Percentiles rank a stretch among this genome's conserved stretches.
Evolutionary conservation across 2,797 vertebrate species (phyloP).

Genomic region (Malurus leucopterus): DNA sequence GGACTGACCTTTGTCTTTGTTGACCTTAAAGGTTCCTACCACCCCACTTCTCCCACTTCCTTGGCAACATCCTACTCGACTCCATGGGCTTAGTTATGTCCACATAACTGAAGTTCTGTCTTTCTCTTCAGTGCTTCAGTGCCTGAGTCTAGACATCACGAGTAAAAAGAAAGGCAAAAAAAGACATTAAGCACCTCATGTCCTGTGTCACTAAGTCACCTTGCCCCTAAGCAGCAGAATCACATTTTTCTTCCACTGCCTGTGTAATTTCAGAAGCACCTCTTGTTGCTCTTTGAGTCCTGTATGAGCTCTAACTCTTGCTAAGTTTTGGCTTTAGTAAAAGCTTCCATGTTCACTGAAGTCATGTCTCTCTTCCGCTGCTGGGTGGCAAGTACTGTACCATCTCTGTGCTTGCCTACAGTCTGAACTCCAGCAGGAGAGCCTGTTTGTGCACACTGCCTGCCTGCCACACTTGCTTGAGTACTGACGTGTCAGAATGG

Average conservation of each 20-base stretch:
- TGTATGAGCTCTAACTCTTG: not conserved
- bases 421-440: not conserved
- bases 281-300: not conserved
- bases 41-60: not conserved
- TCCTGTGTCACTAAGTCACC: not conserved
- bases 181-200: not conserved
- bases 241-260: not conserved
- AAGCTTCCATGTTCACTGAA: not conserved
- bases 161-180: not conserved
- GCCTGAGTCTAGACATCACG: not conserved
- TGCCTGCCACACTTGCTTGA: not conserved
- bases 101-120: not conserved
- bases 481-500: not conserved
- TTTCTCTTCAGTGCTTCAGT: not conserved
- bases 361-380: not conserved
- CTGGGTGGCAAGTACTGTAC: not conserved
- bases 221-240: not conserved
- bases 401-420: not conserved
- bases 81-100: not conserved
- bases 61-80: not conserved
- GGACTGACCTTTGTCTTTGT: not conserved
- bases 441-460: fast-evolving
- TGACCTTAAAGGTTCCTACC: not conserved
- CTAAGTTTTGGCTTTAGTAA: not conserved
- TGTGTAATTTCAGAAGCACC: not conserved